Evolutionary conservation across 2,888 invertebrate genomes (phyloP), one percentile per base, ranked within the genome.

Genomic region (Sipha maydis): DNA sequence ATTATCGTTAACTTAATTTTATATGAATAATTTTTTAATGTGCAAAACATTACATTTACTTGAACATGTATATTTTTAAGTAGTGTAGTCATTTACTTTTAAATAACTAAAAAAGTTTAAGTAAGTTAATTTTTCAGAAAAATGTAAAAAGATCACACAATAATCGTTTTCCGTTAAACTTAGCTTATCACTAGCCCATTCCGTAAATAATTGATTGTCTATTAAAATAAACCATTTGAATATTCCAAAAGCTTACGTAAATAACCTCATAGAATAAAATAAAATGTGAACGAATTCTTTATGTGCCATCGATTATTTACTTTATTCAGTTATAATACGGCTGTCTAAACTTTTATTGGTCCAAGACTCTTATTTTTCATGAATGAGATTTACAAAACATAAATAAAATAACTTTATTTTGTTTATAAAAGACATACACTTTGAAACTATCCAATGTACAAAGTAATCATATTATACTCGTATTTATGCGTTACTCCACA

Each of bases 361-460:
- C 71, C 1, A 83, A 56, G n/a, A n/a, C 8, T 25, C 41, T 67
- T 67, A 84, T 84, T 76, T 84, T 67, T 67, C 19, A 84, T 31
- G 61, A 76, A 28, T 54, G 21, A 75, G 75, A 75, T 56, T 83
- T 75, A 83, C 56, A 34, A 9, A 61, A 76, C 75, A 61, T 84
- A 76, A 84, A 84, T 84, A 75, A 84, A 84, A 84, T 61, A 84
- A 84, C 61, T 84, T 84, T 84, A 21, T 61, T 61, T 41, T 75
- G 34, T 75, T 83, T 83, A 83, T 56, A 83, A 83, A 83, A 56
- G 17, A 56, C 73, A 54, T 34, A 48, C 28, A 41, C 41, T 9
- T 1, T 28, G 17, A 41, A 8, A 71, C 83, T 48, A 19, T 48
- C 11, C 17, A 14, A 28, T 14, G n/a, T 14, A 41, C 41, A 14